Conservation (phyloP, 2,888 invertebrate genomes). For the Hypomecis punctinalis region DNA sequence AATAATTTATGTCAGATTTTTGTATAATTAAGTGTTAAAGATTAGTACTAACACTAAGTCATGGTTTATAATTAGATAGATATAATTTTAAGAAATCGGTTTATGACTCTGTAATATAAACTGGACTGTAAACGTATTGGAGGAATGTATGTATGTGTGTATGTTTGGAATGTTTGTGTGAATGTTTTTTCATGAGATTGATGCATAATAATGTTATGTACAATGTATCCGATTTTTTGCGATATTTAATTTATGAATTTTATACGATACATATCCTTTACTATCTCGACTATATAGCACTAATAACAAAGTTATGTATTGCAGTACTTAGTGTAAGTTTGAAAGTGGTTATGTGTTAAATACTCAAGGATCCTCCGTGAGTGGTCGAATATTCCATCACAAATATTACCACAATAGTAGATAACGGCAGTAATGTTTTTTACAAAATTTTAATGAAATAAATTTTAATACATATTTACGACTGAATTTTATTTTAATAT, state of each 20-base stretch:
- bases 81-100: constrained; percentile 63
- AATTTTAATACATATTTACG: constrained; percentile 65
- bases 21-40: constrained; percentile 39
- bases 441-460: constrained; percentile 76
- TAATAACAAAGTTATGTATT: constrained; percentile 41
- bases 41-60: constrained; percentile 58
- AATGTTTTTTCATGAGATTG: constrained; percentile 28
- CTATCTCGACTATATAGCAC: constrained; percentile 41
- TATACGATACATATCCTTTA: constrained; percentile 51
- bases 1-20: constrained; percentile 45
- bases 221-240: constrained; percentile 33
- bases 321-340: constrained; percentile 38
- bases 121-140: constrained; percentile 70
- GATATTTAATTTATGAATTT: constrained; percentile 54
- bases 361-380: constrained; percentile 68
- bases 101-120: constrained; percentile 76
- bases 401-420: constrained; percentile 77
- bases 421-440: constrained; percentile 74
- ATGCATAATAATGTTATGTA: constrained; percentile 35
- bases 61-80: constrained; percentile 47
- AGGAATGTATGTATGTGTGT: constrained; percentile 55
- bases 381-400: constrained; percentile 76
- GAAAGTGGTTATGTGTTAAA: constrained; percentile 48
- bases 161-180: constrained; percentile 37
- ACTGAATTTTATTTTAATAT: constrained; percentile 48